These are phyloP conservation scores for Agrotis puta DNA, from an alignment of 2,888 invertebrate species.

Conservation along the genomic window DNA sequence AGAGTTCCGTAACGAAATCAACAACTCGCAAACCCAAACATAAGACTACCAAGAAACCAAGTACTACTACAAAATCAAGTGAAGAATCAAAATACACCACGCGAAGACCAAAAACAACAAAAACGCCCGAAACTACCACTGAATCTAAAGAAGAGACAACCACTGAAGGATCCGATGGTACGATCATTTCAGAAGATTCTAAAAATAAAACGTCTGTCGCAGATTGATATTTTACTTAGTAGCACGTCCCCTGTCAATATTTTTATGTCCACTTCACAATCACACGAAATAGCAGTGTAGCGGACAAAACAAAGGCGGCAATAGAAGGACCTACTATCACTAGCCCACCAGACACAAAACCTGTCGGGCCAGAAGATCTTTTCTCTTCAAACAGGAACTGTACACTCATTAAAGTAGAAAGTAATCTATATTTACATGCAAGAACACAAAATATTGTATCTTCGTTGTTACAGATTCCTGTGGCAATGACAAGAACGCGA, in stretches of 20 bases:
- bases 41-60: not conserved
- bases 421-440: no score
- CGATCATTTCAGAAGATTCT: no score
- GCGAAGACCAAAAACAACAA: not conserved
- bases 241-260: not conserved
- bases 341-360: no score
- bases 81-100: not conserved
- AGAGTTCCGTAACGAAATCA: not conserved
- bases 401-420: no score
- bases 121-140: not conserved
- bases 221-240: no score
- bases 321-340: no score
- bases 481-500: constrained; percentile 57
- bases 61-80: not conserved
- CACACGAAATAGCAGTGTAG: not conserved
- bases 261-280: not conserved
- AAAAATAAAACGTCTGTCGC: no score
- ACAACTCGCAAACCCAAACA: not conserved
- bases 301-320: no score
- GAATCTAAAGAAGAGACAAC: not conserved
- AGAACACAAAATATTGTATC: no score
- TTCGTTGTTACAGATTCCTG: constrained; percentile 52
- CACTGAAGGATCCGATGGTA: no score
- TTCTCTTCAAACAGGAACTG: no score
- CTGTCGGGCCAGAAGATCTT: no score